Base-by-base conservation (phyloP, 1,140 invertebrate species). In the Drosophila elegans region DNA sequence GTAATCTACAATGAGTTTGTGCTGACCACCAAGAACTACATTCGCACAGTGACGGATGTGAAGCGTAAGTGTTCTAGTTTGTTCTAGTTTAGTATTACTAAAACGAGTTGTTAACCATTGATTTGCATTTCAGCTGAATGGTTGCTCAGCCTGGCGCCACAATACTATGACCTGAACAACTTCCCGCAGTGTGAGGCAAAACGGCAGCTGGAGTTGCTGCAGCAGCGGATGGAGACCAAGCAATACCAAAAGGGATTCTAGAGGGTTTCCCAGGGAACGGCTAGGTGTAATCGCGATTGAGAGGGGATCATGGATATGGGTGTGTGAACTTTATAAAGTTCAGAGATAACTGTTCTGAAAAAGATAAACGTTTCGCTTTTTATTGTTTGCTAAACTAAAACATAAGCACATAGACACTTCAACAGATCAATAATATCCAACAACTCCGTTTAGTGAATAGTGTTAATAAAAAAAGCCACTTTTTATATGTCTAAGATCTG, bases 1-100 rank as follows among this genome's bases (percentile, higher is more conserved):
- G 98, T 99, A 13, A 96, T 99, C 53, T 99, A 99, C 93, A 99
- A 99, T 93, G 99, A 99, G 93, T 99, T 99, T 93, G 99, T 99
- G 32, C 94, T 99, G 55, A 99, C 99, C 34, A 99, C 98, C 11
- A 99, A 99, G 93, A 99, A 99, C 93, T 99, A 99, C 92, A 99
- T 99, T 78, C 94, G 99, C 77, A 99, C 99, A 2, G 98, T 99
- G 2, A 99, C 98, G 3, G 99, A 99, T 92, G 97, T 99, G 54
- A 99, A 99, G 95, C 98, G 98, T 98, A 93, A 94, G 95, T 95
- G 16, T 21, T 21, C 16, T 21, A 27, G 13, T 16, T 59, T 2
- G 1, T n/a, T n/a, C n/a, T n/a, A 11, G 9, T 21, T 38, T 6
- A 21, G 25, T 6, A 0, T 1, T 29, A 7, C 4, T 11, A 13